Evolutionary conservation across 2,888 invertebrate genomes (phyloP).

Genomic region (Perdita meconis): DNA sequence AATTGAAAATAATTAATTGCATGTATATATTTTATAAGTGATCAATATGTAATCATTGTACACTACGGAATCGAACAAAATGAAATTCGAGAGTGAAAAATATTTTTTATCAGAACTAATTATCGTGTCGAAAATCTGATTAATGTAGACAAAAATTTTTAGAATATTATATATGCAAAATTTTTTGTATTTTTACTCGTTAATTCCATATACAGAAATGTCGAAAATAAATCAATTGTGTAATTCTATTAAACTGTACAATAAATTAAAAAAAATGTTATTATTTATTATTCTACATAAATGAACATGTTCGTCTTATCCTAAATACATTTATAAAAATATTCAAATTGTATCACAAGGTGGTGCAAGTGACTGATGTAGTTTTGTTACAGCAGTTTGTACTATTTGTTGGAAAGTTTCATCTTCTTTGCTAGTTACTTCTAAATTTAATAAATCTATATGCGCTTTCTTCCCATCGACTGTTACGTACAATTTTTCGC

Average conservation of each 20-base stretch:
- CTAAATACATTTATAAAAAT: slow-evolving; percentile 19
- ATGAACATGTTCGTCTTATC: not conserved
- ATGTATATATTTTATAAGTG: slow-evolving; percentile 24
- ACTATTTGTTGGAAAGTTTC: slow-evolving; percentile 93
- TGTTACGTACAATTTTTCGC: slow-evolving; percentile 93
- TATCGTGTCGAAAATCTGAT: not conserved
- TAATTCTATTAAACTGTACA: slow-evolving; percentile 31
- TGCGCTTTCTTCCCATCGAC: slow-evolving; percentile 94
- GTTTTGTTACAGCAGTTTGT: slow-evolving; percentile 92
- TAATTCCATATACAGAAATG: slow-evolving; percentile 31
- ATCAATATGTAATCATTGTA: slow-evolving; percentile 22
- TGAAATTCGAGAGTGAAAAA: slow-evolving; percentile 9
- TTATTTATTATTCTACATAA: slow-evolving; percentile 25
- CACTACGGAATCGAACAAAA: slow-evolving; percentile 8
- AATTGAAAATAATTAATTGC: slow-evolving; percentile 20
- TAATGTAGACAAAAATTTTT: not conserved
- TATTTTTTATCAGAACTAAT: no score
- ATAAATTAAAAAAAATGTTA: slow-evolving; percentile 33
- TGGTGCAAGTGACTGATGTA: slow-evolving; percentile 92
- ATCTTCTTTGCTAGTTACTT: slow-evolving; percentile 93
- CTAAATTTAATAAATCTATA: slow-evolving; percentile 92
- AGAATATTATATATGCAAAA: slow-evolving; percentile 22
- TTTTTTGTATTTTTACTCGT: slow-evolving; percentile 31
- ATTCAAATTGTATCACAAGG: slow-evolving; percentile 80
- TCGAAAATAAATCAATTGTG: slow-evolving; percentile 14